phyloP scores from a whole-genome alignment of 2,888 invertebrate genomes.

The Diogma glabrata region DNA sequence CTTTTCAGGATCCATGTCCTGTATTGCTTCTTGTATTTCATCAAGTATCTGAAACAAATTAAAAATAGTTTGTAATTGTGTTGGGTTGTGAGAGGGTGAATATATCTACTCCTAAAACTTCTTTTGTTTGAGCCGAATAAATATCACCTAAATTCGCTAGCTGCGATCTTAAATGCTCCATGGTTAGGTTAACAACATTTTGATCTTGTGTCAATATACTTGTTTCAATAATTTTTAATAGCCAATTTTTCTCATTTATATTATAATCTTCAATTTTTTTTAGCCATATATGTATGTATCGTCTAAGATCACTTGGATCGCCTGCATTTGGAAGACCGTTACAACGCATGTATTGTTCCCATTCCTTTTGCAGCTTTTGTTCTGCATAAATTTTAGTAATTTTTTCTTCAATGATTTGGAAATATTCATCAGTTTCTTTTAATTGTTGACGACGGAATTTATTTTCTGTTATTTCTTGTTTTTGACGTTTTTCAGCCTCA shows the following conservation, averaged over 20 bases:
- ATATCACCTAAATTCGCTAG: conserved; percentile 34
- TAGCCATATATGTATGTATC: conserved; percentile 36
- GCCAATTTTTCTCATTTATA: conserved; percentile 31
- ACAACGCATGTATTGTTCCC: conserved; percentile 37
- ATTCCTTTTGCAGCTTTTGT: conserved; percentile 27
- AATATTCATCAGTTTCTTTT: conserved; percentile 31
- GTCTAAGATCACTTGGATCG: conserved; percentile 34
- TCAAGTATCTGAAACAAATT: conserved; percentile 33
- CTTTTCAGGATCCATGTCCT: conserved; percentile 22
- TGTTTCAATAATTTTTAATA: conserved; percentile 32
- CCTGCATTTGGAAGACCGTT: conserved; percentile 34
- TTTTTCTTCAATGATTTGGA: conserved; percentile 25
- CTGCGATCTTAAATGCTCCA: conserved; percentile 26
- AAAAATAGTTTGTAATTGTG: conserved; percentile 8
- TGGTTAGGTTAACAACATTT: conserved; percentile 28
- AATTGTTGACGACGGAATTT: conserved; percentile 30
- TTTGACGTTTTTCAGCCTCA: conserved; percentile 32
- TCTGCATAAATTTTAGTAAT: conserved; percentile 29
- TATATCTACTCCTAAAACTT: conserved; percentile 32
- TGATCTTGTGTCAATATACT: conserved; percentile 34
- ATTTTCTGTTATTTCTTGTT: conserved; percentile 34
- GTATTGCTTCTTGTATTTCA: conserved; percentile 31
- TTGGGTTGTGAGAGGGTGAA: neutral
- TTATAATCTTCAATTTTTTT: conserved; percentile 26
- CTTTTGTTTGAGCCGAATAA: conserved; percentile 30